These are phyloP conservation scores for Pseudochirops cupreus DNA, from an alignment of 2,797 vertebrate species.

Conservation along the genomic window DNA sequence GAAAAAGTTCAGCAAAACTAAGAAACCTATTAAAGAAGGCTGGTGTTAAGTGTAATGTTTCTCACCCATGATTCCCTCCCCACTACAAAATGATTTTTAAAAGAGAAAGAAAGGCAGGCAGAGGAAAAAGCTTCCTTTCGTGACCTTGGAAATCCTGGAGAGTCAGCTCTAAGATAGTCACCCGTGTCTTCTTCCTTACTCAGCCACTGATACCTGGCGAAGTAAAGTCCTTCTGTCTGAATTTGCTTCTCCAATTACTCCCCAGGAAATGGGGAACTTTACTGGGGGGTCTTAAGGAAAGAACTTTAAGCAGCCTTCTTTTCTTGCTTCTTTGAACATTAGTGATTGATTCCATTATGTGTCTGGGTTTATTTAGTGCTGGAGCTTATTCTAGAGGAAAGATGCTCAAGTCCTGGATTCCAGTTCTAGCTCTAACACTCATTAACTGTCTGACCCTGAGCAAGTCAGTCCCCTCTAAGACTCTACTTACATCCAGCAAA, in stretches of 20 bases:
- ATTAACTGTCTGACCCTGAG: background rate
- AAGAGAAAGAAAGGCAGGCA: background rate
- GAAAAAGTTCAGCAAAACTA: background rate
- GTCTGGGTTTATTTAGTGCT: background rate
- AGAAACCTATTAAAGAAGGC: background rate
- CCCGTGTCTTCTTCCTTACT: background rate
- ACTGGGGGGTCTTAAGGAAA: background rate
- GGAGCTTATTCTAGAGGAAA: background rate
- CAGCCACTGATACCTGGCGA: background rate
- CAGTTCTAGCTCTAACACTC: background rate
- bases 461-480: background rate
- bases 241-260: background rate
- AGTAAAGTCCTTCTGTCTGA: constrained; percentile 1
- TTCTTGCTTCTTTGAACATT: background rate
- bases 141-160: background rate
- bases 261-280: background rate
- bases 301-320: background rate
- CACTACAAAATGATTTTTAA: background rate
- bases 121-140: background rate
- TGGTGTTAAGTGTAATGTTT: no score
- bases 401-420: background rate
- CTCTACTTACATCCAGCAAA: background rate
- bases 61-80: background rate
- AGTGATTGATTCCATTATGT: background rate
- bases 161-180: background rate